A percentile compares a stretch with the other conserved stretches of the same genome.
These are phyloP conservation scores for Hyla sarda DNA, from an alignment of 2,113 vertebrate species.

Conservation along the genomic window DNA sequence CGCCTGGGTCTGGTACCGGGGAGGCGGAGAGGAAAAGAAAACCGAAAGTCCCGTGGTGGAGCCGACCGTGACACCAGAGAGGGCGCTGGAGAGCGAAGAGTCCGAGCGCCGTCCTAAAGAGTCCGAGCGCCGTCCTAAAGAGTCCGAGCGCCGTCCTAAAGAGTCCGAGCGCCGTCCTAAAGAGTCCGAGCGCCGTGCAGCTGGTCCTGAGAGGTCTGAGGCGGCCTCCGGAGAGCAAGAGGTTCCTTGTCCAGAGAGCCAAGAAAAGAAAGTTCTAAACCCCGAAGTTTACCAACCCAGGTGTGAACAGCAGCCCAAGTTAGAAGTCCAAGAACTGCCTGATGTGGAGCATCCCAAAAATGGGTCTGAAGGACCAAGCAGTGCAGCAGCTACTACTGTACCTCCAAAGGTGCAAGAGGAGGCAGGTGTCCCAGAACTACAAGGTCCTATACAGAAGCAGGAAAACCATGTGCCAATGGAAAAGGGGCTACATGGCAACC, in stretches of 20 bases:
- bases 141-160: too few species aligned
- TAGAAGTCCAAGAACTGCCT: not conserved
- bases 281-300: not conserved
- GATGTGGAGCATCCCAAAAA: not conserved
- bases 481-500: not conserved
- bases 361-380: not conserved
- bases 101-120: too few species aligned
- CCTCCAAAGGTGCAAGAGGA: too few species aligned
- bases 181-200: not conserved
- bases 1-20: constrained; percentile 67
- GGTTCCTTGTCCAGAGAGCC: not conserved
- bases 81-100: not conserved
- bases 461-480: not conserved
- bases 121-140: too few species aligned
- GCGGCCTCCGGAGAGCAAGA: too few species aligned
- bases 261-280: not conserved
- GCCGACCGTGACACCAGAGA: not conserved
- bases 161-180: too few species aligned
- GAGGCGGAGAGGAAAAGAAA: not conserved
- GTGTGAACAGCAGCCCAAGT: not conserved
- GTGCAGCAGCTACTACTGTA: too few species aligned
- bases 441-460: not conserved
- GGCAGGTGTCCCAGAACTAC: too few species aligned
- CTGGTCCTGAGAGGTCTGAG: not conserved
- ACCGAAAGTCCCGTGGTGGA: rapidly evolving